phyloP scores from a whole-genome alignment of 1,140 invertebrate species.

The Aleiodes sp. region DNA sequence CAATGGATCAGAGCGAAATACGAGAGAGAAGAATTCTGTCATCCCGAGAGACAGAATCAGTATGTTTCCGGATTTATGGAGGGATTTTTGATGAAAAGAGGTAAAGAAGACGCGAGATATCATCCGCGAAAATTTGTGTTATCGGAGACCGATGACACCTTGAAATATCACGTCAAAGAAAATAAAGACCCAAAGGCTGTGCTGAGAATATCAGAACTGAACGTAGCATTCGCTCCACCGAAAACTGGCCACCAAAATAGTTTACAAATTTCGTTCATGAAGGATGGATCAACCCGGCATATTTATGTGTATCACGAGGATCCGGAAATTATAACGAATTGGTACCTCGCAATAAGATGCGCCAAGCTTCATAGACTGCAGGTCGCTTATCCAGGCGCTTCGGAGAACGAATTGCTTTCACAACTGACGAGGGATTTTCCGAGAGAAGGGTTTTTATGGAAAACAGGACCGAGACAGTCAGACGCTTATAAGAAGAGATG shows the following conservation, averaged over 20 bases:
- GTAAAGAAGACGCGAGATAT: constrained; percentile 86
- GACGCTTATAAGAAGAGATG: constrained; percentile 86
- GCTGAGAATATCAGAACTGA: constrained; percentile 82
- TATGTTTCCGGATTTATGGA: constrained; percentile 84
- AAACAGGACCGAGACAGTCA: constrained; percentile 82
- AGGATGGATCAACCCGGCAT: constrained; percentile 84
- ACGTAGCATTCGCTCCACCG: constrained; percentile 84
- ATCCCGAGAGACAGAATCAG: constrained; percentile 75
- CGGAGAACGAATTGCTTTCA: constrained; percentile 78
- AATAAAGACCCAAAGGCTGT: constrained; percentile 85
- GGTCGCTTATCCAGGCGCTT: constrained; percentile 83
- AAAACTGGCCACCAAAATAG: constrained; percentile 85
- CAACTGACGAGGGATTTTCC: constrained; percentile 83
- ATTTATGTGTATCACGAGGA: constrained; percentile 89
- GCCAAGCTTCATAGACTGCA: constrained; percentile 84
- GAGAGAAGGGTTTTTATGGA: constrained; percentile 88
- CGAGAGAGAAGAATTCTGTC: constrained; percentile 86
- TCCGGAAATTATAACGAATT: constrained; percentile 85
- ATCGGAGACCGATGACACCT: constrained; percentile 79
- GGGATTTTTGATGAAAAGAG: constrained; percentile 88
- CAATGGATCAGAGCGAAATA: constrained; percentile 94
- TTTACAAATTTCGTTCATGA: constrained; percentile 84
- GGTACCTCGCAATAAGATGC: constrained; percentile 89
- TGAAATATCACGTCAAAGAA: constrained; percentile 89
- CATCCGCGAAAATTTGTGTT: constrained; percentile 86